Conservation (phyloP, 2,113 vertebrate species). For the Phainopepla nitens region DNA sequence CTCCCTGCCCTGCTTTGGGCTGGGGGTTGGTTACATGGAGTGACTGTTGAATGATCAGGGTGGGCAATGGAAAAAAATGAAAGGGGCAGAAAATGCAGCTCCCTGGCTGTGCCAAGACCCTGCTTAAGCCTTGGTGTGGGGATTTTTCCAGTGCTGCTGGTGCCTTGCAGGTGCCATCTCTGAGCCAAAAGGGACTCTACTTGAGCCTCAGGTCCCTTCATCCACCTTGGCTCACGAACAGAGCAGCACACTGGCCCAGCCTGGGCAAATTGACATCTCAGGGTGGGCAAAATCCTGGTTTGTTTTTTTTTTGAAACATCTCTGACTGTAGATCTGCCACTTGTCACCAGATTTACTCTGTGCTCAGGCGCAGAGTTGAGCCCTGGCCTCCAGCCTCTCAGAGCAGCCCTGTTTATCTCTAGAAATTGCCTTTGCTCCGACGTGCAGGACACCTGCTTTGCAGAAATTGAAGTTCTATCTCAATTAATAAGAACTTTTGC, state of each 20-base stretch:
- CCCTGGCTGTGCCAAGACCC: neutral
- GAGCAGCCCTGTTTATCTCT: neutral
- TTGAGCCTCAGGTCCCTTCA: neutral
- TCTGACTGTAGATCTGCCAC: neutral
- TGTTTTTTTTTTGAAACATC: neutral
- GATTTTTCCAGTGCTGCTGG: neutral
- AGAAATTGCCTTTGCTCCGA: neutral
- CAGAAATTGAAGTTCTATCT: neutral
- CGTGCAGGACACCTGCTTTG: rapidly evolving
- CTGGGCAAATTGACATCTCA: neutral
- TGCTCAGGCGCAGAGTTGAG: neutral
- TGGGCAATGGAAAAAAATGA: neutral
- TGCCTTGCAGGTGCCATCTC: neutral
- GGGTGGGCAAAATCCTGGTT: neutral
- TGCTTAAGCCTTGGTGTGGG: neutral
- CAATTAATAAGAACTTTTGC: neutral
- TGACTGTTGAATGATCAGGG: rapidly evolving
- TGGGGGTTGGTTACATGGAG: neutral
- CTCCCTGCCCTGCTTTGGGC: too few species aligned
- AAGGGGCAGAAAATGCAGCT: neutral
- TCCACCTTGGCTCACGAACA: neutral
- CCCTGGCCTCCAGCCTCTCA: rapidly evolving
- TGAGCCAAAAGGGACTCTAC: neutral
- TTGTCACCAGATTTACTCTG: rapidly evolving
- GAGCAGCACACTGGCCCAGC: neutral